Conservation (phyloP, 2,797 vertebrate species). For the Masticophis lateralis region DNA sequence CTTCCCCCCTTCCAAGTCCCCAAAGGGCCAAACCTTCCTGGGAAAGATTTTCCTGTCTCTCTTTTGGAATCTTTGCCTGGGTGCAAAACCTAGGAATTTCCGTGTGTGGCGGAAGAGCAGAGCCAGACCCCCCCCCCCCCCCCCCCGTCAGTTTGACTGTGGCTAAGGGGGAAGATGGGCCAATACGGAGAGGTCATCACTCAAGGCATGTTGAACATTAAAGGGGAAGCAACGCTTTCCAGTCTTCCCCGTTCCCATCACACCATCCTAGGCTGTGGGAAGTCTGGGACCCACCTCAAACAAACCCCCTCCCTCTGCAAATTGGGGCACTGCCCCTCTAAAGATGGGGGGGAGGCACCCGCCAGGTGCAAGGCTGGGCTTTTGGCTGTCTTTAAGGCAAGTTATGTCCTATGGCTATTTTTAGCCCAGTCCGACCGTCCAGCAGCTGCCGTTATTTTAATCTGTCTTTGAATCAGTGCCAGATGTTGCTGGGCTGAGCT, state of each 20-base stretch:
- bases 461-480: constrained; percentile 34
- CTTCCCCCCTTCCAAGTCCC: background rate
- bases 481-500: constrained; percentile 29
- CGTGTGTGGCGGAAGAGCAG: too few species aligned
- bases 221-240: background rate
- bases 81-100: too few species aligned
- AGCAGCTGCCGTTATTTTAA: constrained; percentile 52
- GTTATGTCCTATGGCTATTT: constrained; percentile 25
- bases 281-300: background rate
- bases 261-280: background rate
- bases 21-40: background rate
- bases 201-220: background rate
- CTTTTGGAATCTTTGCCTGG: background rate
- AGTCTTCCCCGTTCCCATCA: background rate
- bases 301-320: background rate
- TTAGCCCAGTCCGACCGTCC: constrained; percentile 8
- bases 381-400: constrained; percentile 16
- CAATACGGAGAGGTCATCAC: background rate
- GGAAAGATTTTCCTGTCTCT: background rate
- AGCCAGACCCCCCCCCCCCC: background rate
- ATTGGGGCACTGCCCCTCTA: background rate
- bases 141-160: fast-evolving
- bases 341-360: too few species aligned
- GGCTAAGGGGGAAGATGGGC: background rate
- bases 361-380: background rate